phyloP scores from a whole-genome alignment of 2,113 vertebrate genomes.

The Silurus glanis region DNA sequence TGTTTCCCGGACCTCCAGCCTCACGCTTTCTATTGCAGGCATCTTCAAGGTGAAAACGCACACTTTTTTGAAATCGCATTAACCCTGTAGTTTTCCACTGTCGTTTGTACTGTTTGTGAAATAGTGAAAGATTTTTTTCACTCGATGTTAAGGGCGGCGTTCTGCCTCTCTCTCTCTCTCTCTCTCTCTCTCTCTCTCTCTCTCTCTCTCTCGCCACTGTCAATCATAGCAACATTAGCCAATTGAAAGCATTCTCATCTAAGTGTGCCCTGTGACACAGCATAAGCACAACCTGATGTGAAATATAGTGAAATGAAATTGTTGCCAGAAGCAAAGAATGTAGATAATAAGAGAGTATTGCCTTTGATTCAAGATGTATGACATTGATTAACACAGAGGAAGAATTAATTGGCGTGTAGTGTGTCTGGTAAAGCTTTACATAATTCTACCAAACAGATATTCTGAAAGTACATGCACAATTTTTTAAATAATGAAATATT shows the following conservation, averaged over 20 bases:
- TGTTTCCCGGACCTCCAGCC: constrained; percentile 90
- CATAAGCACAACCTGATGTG: background rate
- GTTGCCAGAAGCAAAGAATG: background rate
- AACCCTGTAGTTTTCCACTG: background rate
- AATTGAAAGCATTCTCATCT: background rate
- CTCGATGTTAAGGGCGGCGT: too few species aligned
- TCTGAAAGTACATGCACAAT: background rate
- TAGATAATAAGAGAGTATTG: background rate
- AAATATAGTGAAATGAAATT: background rate
- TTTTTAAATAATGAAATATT: background rate
- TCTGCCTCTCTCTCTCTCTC: too few species aligned
- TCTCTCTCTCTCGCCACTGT: background rate
- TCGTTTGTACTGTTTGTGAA: background rate
- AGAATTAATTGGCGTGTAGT: background rate
- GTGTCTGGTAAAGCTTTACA: background rate
- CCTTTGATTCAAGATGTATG: background rate
- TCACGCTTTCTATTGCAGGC: constrained; percentile 91
- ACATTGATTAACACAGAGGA: too few species aligned
- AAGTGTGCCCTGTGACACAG: background rate
- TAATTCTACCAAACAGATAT: background rate
- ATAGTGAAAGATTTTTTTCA: background rate
- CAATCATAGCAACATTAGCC: background rate
- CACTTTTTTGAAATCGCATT: background rate
- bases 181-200: too few species aligned
- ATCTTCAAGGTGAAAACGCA: constrained; percentile 86